Percentiles rank a stretch among this genome's conserved stretches.
These are phyloP conservation scores for Percina caprodes DNA, from an alignment of 2,113 vertebrate genomes.

Conservation along the genomic window DNA sequence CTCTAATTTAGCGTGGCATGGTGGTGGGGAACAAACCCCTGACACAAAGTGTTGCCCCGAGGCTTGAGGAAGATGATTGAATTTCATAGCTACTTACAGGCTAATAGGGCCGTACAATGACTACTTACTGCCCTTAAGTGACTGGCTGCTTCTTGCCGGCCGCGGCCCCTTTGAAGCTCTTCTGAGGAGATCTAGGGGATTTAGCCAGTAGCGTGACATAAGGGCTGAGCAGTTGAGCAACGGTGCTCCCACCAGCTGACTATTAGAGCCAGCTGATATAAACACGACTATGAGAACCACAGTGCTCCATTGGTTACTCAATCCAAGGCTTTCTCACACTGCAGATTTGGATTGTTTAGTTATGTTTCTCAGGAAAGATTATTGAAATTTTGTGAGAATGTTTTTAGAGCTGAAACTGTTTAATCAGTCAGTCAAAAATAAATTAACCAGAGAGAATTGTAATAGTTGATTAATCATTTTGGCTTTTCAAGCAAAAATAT, in stretches of 20 bases:
- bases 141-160: slow-evolving; percentile 68
- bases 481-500: not conserved
- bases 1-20: slow-evolving; percentile 56
- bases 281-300: slow-evolving; percentile 62
- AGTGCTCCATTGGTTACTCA: slow-evolving; percentile 24
- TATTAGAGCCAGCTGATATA: slow-evolving; percentile 81
- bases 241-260: slow-evolving; percentile 75
- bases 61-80: slow-evolving; percentile 82
- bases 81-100: slow-evolving; percentile 85
- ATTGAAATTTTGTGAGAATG: not conserved
- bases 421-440: not conserved
- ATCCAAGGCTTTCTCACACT: slow-evolving; percentile 51
- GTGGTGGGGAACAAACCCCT: slow-evolving; percentile 59
- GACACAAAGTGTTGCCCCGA: slow-evolving; percentile 81
- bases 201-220: slow-evolving; percentile 79
- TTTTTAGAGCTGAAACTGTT: not conserved
- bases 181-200: slow-evolving; percentile 77
- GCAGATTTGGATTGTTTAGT: not conserved
- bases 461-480: not conserved
- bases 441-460: not conserved
- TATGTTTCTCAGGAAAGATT: not conserved
- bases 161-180: slow-evolving; percentile 74
- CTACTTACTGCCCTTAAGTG: slow-evolving; percentile 80
- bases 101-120: slow-evolving; percentile 81
- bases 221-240: slow-evolving; percentile 77